These are phyloP conservation scores for Pachypeltis micranthus DNA, from an alignment of 1,140 invertebrate species.

Conservation along the genomic window DNA sequence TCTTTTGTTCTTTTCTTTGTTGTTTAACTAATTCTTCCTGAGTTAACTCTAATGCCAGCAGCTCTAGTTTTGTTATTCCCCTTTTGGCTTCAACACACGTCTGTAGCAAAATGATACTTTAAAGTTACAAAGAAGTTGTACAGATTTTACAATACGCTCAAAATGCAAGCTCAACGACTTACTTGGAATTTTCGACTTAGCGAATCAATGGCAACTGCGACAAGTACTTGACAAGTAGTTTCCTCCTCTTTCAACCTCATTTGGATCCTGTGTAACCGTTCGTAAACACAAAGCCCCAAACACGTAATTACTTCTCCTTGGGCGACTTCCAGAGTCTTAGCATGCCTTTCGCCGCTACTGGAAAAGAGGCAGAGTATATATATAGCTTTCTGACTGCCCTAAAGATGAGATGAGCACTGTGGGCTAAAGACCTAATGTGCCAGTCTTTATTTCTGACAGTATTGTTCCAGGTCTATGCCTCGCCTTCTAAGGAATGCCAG, in stretches of 20 bases:
- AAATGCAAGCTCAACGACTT: too few relatives aligned
- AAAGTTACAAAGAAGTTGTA: background rate
- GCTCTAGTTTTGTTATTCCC: conserved; percentile 73
- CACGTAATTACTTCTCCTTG: conserved; percentile 91
- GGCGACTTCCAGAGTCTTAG: conserved; percentile 87
- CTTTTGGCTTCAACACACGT: conserved; percentile 76
- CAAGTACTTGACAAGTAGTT: conserved; percentile 79
- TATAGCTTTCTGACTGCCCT: too few relatives aligned
- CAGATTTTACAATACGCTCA: conserved; percentile 17
- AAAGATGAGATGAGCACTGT: too few relatives aligned
- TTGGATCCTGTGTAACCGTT: conserved; percentile 72
- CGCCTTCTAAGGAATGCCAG: too few relatives aligned
- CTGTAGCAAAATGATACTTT: conserved; percentile 36
- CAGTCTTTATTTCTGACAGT: too few relatives aligned
- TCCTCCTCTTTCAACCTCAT: conserved; percentile 77
- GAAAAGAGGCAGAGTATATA: too few relatives aligned
- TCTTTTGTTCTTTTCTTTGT: conserved; percentile 72
- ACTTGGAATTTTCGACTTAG: conserved; percentile 73
- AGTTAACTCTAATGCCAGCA: conserved; percentile 67
- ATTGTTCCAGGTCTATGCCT: too few relatives aligned
- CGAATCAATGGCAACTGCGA: conserved; percentile 74
- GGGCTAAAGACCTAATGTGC: too few relatives aligned
- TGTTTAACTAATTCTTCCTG: conserved; percentile 72
- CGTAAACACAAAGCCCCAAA: conserved; percentile 81
- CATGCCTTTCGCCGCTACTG: conserved; percentile 74